Conservation (phyloP, 2,113 vertebrate genomes). For the Spea bombifrons region DNA sequence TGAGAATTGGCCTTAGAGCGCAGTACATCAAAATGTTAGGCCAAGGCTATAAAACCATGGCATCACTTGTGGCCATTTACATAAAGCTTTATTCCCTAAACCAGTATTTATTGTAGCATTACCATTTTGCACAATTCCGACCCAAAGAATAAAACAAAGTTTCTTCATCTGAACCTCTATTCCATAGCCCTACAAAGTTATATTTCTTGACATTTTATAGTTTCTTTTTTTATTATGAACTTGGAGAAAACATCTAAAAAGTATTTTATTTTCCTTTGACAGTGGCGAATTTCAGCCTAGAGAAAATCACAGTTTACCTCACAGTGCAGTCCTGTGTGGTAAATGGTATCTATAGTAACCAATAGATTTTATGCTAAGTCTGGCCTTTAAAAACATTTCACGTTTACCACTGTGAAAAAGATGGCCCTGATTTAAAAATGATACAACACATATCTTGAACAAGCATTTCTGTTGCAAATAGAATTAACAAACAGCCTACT, state of each 20-base stretch:
- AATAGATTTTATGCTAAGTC: slow-evolving; percentile 83
- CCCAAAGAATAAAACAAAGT: slow-evolving; percentile 51
- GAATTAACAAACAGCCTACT: slow-evolving; percentile 66
- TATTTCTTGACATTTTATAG: slow-evolving; percentile 17
- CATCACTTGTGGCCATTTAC: slow-evolving; percentile 66
- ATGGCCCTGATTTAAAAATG: slow-evolving; percentile 82
- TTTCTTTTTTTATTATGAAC: slow-evolving; percentile 63
- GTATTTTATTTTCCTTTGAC: slow-evolving; percentile 67
- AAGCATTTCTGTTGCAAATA: slow-evolving; percentile 65
- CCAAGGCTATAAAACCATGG: slow-evolving; percentile 65
- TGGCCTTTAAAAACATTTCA: slow-evolving; percentile 86
- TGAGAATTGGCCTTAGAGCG: slow-evolving; percentile 64
- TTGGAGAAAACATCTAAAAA: slow-evolving; percentile 72
- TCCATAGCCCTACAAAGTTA: slow-evolving; percentile 44
- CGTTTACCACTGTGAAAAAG: slow-evolving; percentile 78
- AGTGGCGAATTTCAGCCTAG: slow-evolving; percentile 75
- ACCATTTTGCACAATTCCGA: slow-evolving; percentile 65
- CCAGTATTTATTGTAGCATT: slow-evolving; percentile 68
- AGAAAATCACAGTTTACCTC: slow-evolving; percentile 74
- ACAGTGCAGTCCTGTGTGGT: slow-evolving; percentile 76
- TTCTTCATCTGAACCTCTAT: slow-evolving; percentile 54
- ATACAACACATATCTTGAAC: slow-evolving; percentile 71
- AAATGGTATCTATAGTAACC: slow-evolving; percentile 81
- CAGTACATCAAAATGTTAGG: slow-evolving; percentile 62
- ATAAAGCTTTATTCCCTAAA: slow-evolving; percentile 67